Percentiles rank a stretch among this genome's conserved stretches.
Conservation (phyloP, 1,140 invertebrate species). For the Drosophila rufa region DNA sequence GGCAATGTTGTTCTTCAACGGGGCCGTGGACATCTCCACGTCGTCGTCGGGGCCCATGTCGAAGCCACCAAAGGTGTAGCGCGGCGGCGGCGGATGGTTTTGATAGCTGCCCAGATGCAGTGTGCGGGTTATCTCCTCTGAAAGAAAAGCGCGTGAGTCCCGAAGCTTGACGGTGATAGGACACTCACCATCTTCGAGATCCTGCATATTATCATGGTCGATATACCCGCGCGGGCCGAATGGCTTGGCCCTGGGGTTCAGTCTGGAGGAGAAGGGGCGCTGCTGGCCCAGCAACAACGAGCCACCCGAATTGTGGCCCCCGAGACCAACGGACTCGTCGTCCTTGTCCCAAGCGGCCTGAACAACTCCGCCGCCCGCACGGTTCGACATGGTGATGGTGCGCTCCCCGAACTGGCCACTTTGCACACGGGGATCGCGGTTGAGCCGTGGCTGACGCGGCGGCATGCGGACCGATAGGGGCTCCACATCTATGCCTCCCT, state of each 20-base stretch:
- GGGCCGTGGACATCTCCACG: constrained; percentile 44
- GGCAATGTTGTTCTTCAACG: constrained; percentile 14
- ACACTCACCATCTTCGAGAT: constrained; percentile 76
- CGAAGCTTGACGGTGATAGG: too few species aligned
- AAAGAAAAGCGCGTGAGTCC: background rate
- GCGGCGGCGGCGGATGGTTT: constrained; percentile 34
- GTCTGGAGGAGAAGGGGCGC: constrained; percentile 4
- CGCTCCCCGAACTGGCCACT: constrained; percentile 48
- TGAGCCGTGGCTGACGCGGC: constrained; percentile 84
- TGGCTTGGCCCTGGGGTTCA: constrained; percentile 46
- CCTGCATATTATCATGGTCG: constrained; percentile 82
- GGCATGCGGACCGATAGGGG: constrained; percentile 4
- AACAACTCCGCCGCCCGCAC: constrained; percentile 15
- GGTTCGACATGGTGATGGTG: constrained; percentile 55
- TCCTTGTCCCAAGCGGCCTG: constrained; percentile 40
- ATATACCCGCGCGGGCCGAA: constrained; percentile 76
- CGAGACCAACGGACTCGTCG: constrained; percentile 2
- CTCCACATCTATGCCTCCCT: background rate
- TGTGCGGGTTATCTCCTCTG: constrained; percentile 68
- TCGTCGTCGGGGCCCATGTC: constrained; percentile 45
- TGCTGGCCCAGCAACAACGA: background rate
- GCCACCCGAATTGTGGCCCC: background rate
- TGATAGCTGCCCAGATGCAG: constrained; percentile 56
- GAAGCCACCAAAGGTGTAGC: constrained; percentile 35
- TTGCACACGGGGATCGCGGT: constrained; percentile 32